A percentile compares a stretch with the other conserved stretches of the same genome.
These are phyloP conservation scores for Gobio occitaniae DNA, from an alignment of 2,797 vertebrate genomes.

Conservation along the genomic window DNA sequence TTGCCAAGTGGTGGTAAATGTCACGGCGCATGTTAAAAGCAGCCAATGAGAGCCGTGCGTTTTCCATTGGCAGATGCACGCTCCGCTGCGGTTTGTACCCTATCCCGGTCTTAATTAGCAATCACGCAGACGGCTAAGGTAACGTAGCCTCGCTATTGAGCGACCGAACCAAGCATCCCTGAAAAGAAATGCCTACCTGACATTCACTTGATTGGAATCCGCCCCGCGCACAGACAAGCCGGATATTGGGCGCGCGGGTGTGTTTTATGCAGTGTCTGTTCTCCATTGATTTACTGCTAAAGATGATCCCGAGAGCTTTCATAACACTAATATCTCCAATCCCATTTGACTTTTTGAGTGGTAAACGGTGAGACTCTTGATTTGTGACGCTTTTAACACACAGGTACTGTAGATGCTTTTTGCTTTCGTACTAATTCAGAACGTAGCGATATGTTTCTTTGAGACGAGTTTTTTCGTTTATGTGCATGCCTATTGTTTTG, in stretches of 20 bases:
- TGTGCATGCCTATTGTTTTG: constrained; percentile 99
- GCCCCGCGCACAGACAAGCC: neutral
- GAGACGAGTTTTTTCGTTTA: constrained; percentile 95
- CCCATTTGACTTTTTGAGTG: constrained; percentile 57
- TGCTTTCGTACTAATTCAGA: constrained; percentile 95
- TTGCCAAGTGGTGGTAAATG: constrained; percentile 35
- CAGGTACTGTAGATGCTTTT: constrained; percentile 95
- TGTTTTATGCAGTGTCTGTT: constrained; percentile 22
- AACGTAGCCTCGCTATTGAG: neutral
- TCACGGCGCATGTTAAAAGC: constrained; percentile 12
- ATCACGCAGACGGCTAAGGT: neutral
- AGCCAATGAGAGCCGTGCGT: neutral
- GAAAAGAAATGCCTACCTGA: constrained; percentile 6
- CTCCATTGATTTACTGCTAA: constrained; percentile 16
- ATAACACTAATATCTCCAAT: constrained; percentile 60
- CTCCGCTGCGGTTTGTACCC: neutral
- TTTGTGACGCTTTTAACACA: constrained; percentile 92
- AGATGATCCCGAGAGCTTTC: constrained; percentile 27
- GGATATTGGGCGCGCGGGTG: neutral
- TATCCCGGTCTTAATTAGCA: constrained; percentile 1
- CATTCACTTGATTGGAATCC: neutral
- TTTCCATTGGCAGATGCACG: neutral
- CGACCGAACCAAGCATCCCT: neutral
- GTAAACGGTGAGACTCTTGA: constrained; percentile 80
- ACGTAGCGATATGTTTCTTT: constrained; percentile 92